Evolutionary conservation across 2,113 vertebrate genomes (phyloP).

Genomic region (Mustela lutreola): DNA sequence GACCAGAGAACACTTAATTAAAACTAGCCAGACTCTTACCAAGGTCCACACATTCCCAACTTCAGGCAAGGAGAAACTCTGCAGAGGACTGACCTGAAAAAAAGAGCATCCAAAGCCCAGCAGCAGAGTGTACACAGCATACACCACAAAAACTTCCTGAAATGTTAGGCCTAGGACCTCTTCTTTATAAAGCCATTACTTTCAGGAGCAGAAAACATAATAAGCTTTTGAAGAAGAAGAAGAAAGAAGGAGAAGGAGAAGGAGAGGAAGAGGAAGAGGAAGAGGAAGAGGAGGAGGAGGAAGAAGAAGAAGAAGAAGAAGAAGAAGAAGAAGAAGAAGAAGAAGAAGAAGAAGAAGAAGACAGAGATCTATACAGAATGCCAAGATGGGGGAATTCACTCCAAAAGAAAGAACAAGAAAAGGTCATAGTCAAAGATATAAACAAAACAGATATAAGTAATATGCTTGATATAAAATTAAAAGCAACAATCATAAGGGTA

Average conservation of each 20-base stretch:
- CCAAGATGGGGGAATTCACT: background rate
- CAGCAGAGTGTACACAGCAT: background rate
- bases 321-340: no score
- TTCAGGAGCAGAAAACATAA: background rate
- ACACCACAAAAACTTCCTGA: background rate
- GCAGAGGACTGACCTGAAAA: background rate
- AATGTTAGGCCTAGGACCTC: background rate
- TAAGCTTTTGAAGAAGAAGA: background rate
- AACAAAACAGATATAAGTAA: background rate
- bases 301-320: no score
- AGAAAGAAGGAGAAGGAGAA: no score
- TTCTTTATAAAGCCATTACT: background rate
- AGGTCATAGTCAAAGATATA: background rate
- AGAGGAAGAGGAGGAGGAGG: no score
- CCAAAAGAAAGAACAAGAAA: background rate
- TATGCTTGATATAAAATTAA: background rate
- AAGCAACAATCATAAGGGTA: background rate
- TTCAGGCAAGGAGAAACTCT: background rate
- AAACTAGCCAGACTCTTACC: background rate
- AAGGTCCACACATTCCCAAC: background rate
- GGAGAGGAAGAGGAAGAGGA: no score
- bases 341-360: no score
- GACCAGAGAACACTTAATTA: background rate
- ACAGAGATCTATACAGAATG: background rate
- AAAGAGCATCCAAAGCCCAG: background rate